These are phyloP conservation scores for Hydrozoanthus gracilis DNA, from an alignment of 92 coral and sea anemone species.

Conservation along the genomic window DNA sequence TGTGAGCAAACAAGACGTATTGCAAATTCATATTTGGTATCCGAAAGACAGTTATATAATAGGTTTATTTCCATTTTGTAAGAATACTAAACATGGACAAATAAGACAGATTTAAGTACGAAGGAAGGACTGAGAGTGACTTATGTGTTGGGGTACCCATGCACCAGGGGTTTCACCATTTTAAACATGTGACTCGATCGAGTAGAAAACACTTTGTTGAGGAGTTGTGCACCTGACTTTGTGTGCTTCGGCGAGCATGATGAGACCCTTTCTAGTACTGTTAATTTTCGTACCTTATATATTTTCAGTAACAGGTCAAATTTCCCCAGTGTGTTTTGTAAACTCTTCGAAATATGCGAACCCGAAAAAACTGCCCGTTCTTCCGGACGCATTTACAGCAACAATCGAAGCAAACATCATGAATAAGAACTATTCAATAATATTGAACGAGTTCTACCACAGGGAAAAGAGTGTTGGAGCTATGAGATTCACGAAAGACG, in stretches of 20 bases:
- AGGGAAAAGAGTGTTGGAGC: conserved; percentile 61
- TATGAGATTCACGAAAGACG: conserved; percentile 32
- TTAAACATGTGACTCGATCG: too few species aligned
- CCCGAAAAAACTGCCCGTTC: conserved; percentile 64
- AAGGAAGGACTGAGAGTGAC: too few species aligned
- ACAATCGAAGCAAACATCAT: conserved; percentile 62
- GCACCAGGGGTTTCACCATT: neutral
- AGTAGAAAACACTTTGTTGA: too few species aligned
- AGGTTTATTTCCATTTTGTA: too few species aligned
- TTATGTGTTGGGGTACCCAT: too few species aligned
- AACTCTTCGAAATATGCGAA: conserved; percentile 28
- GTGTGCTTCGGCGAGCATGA: neutral
- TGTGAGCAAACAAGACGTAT: too few species aligned
- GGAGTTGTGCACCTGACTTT: too few species aligned
- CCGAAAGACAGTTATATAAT: too few species aligned
- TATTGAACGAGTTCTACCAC: conserved; percentile 66
- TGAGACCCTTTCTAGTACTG: conserved; percentile 3
- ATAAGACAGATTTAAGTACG: too few species aligned
- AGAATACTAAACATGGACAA: too few species aligned
- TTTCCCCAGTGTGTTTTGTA: conserved; percentile 58
- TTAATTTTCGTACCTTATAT: conserved; percentile 18
- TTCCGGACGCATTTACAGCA: conserved; percentile 71
- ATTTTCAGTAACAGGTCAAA: conserved; percentile 35
- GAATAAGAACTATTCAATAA: conserved; percentile 63
- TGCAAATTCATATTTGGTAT: too few species aligned